These are phyloP conservation scores for Tineola bisselliella DNA, from an alignment of 2,888 invertebrate species.

Conservation along the genomic window DNA sequence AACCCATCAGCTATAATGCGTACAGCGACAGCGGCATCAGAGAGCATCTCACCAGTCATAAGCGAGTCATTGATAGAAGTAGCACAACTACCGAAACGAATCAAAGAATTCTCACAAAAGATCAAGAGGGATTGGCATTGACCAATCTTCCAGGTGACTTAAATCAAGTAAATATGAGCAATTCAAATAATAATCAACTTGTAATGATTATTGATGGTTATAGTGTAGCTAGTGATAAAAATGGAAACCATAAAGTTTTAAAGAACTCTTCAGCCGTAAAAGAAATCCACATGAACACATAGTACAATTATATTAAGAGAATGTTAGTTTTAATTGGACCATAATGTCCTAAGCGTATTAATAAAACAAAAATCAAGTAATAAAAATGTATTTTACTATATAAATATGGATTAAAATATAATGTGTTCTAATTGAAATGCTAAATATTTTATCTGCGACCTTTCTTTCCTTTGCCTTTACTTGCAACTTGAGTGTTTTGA, in stretches of 20 bases:
- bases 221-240: constrained; percentile 38
- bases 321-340: too few species aligned
- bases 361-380: background rate
- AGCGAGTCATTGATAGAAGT: constrained; percentile 49
- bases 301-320: background rate
- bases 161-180: constrained; percentile 19
- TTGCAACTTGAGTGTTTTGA: constrained; percentile 48
- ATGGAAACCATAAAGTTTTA: constrained; percentile 46
- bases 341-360: too few species aligned
- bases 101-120: constrained; percentile 47
- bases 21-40: constrained; percentile 40
- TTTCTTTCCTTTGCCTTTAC: constrained; percentile 62
- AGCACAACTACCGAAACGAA: constrained; percentile 46
- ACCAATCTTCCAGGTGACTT: constrained; percentile 21
- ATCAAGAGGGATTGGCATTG: constrained; percentile 36
- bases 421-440: background rate
- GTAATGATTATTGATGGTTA: constrained; percentile 57
- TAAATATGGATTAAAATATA: background rate
- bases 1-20: constrained; percentile 38
- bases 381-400: constrained; percentile 1
- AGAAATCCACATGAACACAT: constrained; percentile 30
- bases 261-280: too few species aligned
- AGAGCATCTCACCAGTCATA: constrained; percentile 45
- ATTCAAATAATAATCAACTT: constrained; percentile 28
- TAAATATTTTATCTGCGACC: constrained; percentile 46